Base-by-base conservation (phyloP, 2,797 vertebrate genomes). In the Urophycis tenuis region DNA sequence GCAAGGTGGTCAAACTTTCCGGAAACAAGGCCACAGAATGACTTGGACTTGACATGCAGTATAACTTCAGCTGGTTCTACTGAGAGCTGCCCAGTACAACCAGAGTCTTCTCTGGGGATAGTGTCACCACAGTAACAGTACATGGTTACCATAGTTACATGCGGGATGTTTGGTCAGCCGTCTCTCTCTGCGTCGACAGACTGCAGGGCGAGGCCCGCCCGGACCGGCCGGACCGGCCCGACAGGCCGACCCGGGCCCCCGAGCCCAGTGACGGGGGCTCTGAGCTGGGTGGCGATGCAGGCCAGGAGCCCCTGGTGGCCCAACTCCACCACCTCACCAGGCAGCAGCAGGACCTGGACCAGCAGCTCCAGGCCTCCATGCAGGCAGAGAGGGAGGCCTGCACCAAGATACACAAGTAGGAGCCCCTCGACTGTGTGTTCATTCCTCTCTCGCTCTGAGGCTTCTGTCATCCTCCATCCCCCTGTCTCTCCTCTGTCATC, bases 341-440 rank as follows among this genome's bases (percentile, higher is more conserved):
- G 22, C 94, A 97, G 49, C 93, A 92, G 81, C 87, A 91, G 79
- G 86, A 84, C 30, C 70, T 92, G 2, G 91, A 95, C 79, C 85
- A 82, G 77, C 93, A 95, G 87, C 94, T 99, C 29, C 92, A 90
- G 22, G 90, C 79, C 45, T 91, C 94, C 25, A 82, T 90, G 75
- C 92, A 93, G 82, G 89, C 91, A 39, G 94, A 91, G 29, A 92
- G 34, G 36, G 94, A 95, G 25, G 94, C 95, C 84, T 90, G 74
- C 2, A 94, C 96, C 81, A 95, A 93, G 89, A 91, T 94, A 81
- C 93, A 92, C 75, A 97, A 94, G 96, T 96, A 90, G 93, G 93
- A 93, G 36, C 19, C 31, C 70, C 32, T 32, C 69, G 12, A 71
- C 30, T 72, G 2, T 49, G 15, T 45, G 10, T 15, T 41, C 39